Base-by-base conservation (phyloP, 2,113 vertebrate genomes). In the Myrmophylax atrothorax region DNA sequence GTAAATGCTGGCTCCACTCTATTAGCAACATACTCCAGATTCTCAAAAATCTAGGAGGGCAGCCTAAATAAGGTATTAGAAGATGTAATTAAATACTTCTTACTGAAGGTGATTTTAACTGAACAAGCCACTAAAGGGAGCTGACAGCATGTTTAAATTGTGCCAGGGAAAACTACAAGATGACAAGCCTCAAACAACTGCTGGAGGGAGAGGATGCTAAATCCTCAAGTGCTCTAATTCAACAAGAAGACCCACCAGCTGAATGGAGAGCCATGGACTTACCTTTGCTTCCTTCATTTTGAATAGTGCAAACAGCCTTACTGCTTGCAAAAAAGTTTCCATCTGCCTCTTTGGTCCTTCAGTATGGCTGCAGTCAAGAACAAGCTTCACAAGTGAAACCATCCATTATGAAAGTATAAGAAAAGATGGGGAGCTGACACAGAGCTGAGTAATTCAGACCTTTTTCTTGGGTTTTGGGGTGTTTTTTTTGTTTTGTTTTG, bases 31-130 rank as follows among this genome's bases (percentile, higher is more conserved):
- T 88, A 90, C 75, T 90, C 68, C 42, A 74, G 47, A 70, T 88
- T 77, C 75, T 40, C 59, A 77, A 55, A 86, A 86, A 59, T 63
- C 56, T 72, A 68, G 46, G 79, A 73, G 44, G 40, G 40, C 35
- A 76, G 42, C 42, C 52, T 73, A 42, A 77, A 67, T 44, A 38
- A 73, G 35, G 47, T 35, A 78, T 75, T 72, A 70, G 47, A 81
- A 86, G 18, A 23, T 2, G 3, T n/a, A 89, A 89, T 92, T 90
- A 94, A 92, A 58, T 58, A 35, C 46, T 86, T 18, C 63, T 91
- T 82, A 37, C 10, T 67, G 50, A 88, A 83, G 67, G 72, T 86
- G 79, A 76, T 84, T 93, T 88, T 66, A 83, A 53, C 69, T 60
- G 55, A 82, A 28, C 7, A 5, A 94, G 74, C 24, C 59, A 25